Percentiles rank a stretch among this genome's conserved stretches.
Evolutionary conservation across 1,140 invertebrate species (phyloP).

Genomic region (Agrypnia vestita): DNA sequence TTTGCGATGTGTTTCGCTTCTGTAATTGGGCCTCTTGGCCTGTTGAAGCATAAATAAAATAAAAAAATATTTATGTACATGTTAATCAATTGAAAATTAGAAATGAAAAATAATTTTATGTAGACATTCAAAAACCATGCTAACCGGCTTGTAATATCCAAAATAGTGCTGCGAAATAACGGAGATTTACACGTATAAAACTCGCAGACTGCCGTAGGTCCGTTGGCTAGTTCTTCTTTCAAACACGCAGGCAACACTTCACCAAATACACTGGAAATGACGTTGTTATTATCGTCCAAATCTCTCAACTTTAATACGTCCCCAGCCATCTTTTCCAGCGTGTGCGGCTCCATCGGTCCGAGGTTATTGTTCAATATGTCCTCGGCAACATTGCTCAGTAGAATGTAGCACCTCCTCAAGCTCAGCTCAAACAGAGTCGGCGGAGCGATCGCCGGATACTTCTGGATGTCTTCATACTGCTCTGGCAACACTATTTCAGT

Average conservation of each 20-base stretch:
- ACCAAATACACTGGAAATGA: conserved; percentile 32
- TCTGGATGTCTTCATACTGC: conserved; percentile 43
- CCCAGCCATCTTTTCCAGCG: conserved; percentile 13
- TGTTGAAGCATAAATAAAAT: too few species aligned
- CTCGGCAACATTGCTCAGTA: conserved; percentile 18
- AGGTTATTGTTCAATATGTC: conserved; percentile 39
- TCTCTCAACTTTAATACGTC: conserved; percentile 17
- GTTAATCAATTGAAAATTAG: too few species aligned
- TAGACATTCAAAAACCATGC: background rate
- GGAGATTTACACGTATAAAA: conserved; percentile 45
- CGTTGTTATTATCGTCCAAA: conserved; percentile 36
- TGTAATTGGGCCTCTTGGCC: too few species aligned
- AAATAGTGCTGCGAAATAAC: conserved; percentile 36
- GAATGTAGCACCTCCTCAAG: conserved; percentile 41
- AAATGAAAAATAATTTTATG: background rate
- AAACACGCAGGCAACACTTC: conserved; percentile 32
- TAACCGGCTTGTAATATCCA: conserved; percentile 50
- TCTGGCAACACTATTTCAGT: conserved; percentile 43
- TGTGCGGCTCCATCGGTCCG: conserved; percentile 14
- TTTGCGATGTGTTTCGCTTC: too few species aligned
- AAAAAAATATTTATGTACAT: too few species aligned
- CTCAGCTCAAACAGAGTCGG: conserved; percentile 46
- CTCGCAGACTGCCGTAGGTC: conserved; percentile 53
- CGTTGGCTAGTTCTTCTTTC: conserved; percentile 34
- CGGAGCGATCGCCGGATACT: conserved; percentile 38